phyloP scores from a whole-genome alignment of 2,113 vertebrate genomes.

The Chaetodon auriga region DNA sequence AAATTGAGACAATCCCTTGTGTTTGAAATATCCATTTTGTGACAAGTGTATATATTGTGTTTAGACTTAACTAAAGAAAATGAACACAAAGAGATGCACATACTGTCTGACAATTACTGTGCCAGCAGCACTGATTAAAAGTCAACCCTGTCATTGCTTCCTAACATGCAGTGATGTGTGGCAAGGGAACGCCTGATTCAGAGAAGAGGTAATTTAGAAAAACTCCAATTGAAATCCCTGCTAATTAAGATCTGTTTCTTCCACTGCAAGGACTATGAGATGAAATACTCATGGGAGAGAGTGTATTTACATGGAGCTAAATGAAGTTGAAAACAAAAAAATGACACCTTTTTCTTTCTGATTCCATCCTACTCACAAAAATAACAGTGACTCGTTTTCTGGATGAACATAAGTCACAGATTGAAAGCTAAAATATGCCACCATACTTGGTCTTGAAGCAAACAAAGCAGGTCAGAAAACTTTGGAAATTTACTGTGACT shows the following conservation, averaged over 20 bases:
- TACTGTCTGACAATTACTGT: conserved; percentile 51
- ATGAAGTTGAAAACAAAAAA: conserved; percentile 30
- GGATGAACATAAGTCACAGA: neutral
- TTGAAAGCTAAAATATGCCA: neutral
- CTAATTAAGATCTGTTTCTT: conserved; percentile 76
- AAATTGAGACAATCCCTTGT: conserved; percentile 33
- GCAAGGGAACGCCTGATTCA: conserved; percentile 64
- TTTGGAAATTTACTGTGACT: neutral
- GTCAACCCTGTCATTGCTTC: conserved; percentile 42
- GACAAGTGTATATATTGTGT: conserved; percentile 50
- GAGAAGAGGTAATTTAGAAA: conserved; percentile 76
- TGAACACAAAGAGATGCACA: conserved; percentile 57
- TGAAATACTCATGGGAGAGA: conserved; percentile 33
- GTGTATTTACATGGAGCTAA: conserved; percentile 25
- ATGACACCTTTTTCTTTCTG: neutral
- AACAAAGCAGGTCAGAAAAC: neutral
- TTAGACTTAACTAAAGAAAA: conserved; percentile 73
- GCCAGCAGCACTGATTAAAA: conserved; percentile 70
- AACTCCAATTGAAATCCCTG: conserved; percentile 63
- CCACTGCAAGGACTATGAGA: conserved; percentile 28
- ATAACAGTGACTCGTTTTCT: neutral
- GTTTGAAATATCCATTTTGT: conserved; percentile 39
- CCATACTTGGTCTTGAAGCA: neutral
- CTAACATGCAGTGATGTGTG: conserved; percentile 65
- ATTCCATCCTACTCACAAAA: neutral